Base-by-base conservation (phyloP, 1,140 invertebrate genomes). In the Tetraneura akinire region DNA sequence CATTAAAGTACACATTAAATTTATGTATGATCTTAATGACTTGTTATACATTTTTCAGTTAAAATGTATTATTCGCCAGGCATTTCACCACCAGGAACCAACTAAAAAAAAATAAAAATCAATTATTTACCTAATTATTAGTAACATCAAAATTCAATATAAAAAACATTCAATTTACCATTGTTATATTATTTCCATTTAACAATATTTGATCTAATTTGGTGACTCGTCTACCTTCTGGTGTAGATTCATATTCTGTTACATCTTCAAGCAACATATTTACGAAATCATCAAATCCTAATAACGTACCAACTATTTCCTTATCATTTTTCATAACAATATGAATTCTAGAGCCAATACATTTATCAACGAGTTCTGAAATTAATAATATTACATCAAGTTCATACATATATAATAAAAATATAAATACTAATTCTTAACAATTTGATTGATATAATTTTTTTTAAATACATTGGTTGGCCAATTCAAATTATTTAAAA, bases 321-420 rank as follows among this genome's bases (percentile, higher is more conserved):
- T 98, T 99, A 84, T 99, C 97, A 86, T 97, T 98, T 88, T 99
- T 99, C 97, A 99, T 99, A 55, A 99, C 98, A 32, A 99, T 98
- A 84, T 99, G 98, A 84, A 99, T 99, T 81, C 95, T 88, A 0
- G 97, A 99, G 23, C 98, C 98, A 85, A 99, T 99, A 87, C 98
- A 99, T 90, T 99, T 99, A 85, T 99, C 98, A n/a, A 99, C 96
- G 82, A 99, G 87, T 88, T 99, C 98, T 94, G 85, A 60, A 87
- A 82, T 82, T 0, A 42, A 49, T 51, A 49, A 26, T 23, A n/a
- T 23, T 29, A 37, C 32, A 37, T 37, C 8, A 37, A 8, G 32
- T 4, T 37, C 3, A 37, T 37, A 37, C 8, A 37, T n/a, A n/a
- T n/a, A n/a, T n/a, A n/a, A n/a, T n/a, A n/a, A n/a, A n/a, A n/a